Conservation (phyloP, 2,113 vertebrate genomes). For the Petaurus breviceps region DNA sequence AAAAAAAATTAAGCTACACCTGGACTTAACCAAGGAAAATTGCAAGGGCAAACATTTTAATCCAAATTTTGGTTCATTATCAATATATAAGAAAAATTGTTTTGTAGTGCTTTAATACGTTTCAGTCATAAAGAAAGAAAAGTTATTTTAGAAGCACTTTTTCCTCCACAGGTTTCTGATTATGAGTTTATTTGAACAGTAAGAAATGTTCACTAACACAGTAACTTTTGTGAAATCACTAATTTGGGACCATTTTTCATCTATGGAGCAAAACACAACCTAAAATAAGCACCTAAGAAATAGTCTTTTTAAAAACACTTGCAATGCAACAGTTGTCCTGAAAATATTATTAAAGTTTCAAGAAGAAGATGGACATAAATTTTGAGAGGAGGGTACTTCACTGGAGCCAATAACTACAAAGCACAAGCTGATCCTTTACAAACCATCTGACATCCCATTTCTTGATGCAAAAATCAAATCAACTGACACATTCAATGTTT, state of each 20-base stretch:
- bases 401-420: constrained; percentile 54
- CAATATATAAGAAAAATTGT: constrained; percentile 30
- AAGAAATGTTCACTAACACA: constrained; percentile 57
- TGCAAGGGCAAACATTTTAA: constrained; percentile 18
- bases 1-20: constrained; percentile 59
- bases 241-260: constrained; percentile 52
- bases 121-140: constrained; percentile 24
- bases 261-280: not conserved
- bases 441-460: constrained; percentile 51
- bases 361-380: constrained; percentile 48
- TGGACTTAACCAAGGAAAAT: constrained; percentile 37
- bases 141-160: constrained; percentile 32
- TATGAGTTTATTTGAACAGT: constrained; percentile 52
- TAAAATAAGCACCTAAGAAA: constrained; percentile 61
- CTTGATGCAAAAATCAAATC: constrained; percentile 73
- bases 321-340: not conserved
- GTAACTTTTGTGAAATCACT: constrained; percentile 34
- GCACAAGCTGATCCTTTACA: constrained; percentile 51
- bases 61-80: constrained; percentile 33
- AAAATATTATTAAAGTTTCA: constrained; percentile 55
- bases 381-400: constrained; percentile 42
- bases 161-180: constrained; percentile 36
- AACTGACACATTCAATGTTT: constrained; percentile 69
- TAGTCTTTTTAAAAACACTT: constrained; percentile 59
- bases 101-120: constrained; percentile 40